Conservation (phyloP, 2,797 vertebrate genomes). For the Neopelma chrysocephalum region DNA sequence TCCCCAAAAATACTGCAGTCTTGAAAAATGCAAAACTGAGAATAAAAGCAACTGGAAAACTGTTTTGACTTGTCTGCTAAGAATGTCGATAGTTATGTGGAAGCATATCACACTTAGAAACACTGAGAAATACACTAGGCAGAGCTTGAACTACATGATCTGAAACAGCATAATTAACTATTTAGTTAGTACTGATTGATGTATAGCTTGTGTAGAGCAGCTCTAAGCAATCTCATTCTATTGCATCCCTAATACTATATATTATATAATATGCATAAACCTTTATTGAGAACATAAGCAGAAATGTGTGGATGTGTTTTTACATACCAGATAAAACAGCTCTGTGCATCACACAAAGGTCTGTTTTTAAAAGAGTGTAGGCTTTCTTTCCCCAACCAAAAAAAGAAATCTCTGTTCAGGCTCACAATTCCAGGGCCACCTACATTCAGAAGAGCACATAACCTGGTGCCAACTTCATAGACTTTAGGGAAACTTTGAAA, state of each 20-base stretch:
- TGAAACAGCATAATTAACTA: not conserved
- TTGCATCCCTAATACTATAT: not conserved
- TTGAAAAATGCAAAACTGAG: not conserved
- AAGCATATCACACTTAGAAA: not conserved
- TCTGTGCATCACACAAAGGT: not conserved
- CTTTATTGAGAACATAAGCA: not conserved
- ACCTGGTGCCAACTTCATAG: not conserved
- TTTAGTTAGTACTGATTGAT: not conserved
- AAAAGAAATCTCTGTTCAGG: not conserved
- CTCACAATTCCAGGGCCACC: not conserved
- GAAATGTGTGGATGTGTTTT: not conserved
- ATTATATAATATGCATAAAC: not conserved
- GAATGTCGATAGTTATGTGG: not conserved
- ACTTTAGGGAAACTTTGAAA: not conserved
- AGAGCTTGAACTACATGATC: not conserved
- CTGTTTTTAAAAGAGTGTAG: not conserved
- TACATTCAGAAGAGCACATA: not conserved
- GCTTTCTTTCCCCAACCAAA: not conserved
- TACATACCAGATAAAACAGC: not conserved
- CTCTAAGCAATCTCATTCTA: not conserved
- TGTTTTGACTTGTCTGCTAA: not conserved
- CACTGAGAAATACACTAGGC: not conserved
- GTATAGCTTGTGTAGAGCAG: not conserved
- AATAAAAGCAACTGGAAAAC: not conserved
- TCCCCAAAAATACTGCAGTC: not conserved